A percentile compares a stretch with the other conserved stretches of the same genome.
These are phyloP conservation scores for Tylochromis polylepis DNA, from an alignment of 2,113 vertebrate species.

Conservation along the genomic window DNA sequence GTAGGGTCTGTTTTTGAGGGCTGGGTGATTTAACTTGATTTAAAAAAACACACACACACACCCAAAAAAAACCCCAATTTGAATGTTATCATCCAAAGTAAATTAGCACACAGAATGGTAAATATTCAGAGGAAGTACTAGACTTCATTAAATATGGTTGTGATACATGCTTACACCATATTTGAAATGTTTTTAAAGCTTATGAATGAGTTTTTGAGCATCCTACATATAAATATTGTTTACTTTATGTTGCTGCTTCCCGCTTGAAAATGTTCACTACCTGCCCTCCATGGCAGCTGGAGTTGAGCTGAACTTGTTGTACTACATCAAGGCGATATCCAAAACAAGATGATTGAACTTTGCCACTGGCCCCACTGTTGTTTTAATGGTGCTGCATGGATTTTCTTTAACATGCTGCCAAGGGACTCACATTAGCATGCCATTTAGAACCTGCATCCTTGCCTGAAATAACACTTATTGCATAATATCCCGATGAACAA, in stretches of 20 bases:
- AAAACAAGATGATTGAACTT: constrained; percentile 58
- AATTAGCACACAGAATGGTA: neutral
- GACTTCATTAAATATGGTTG: neutral
- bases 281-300: neutral
- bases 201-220: neutral
- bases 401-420: constrained; percentile 69
- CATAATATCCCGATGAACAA: constrained; percentile 69
- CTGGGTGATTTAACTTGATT: neutral
- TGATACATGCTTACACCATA: neutral
- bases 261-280: neutral
- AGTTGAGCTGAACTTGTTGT: constrained; percentile 42
- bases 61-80: neutral
- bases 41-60: neutral
- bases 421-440: constrained; percentile 72
- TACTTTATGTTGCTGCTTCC: neutral
- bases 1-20: neutral
- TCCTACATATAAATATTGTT: neutral
- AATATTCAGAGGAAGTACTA: neutral
- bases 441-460: constrained; percentile 63
- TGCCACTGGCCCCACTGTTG: constrained; percentile 33
- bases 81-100: neutral
- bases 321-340: constrained; percentile 32
- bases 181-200: neutral
- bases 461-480: constrained; percentile 76
- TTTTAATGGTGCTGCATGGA: constrained; percentile 42